phyloP scores from a whole-genome alignment of 1,140 invertebrate genomes.

The Anoplolepis gracilipes region DNA sequence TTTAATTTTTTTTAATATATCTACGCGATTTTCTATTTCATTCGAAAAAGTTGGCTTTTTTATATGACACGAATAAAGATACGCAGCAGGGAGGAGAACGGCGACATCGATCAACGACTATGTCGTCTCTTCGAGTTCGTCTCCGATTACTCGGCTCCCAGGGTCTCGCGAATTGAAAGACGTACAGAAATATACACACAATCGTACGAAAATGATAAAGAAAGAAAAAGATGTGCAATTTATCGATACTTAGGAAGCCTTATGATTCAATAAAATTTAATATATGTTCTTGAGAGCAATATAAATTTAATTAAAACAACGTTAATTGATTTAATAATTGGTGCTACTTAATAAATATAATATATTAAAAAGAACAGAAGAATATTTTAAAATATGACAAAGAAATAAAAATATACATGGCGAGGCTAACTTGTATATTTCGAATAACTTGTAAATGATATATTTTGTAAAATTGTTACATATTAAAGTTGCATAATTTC shows the following conservation, averaged over 20 bases:
- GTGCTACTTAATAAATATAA: neutral
- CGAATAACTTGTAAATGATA: too few species aligned
- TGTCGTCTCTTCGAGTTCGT: slow-evolving; percentile 46
- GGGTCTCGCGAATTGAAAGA: slow-evolving; percentile 33
- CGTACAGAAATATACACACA: slow-evolving; percentile 13
- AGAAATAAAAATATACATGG: too few species aligned
- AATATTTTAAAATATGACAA: neutral
- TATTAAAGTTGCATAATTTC: too few species aligned
- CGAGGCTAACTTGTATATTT: too few species aligned
- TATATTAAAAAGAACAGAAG: neutral
- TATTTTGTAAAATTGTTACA: too few species aligned
- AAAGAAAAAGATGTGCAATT: neutral
- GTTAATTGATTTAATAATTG: slow-evolving; percentile 36
- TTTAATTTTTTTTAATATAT: slow-evolving; percentile 14
- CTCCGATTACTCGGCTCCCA: slow-evolving; percentile 65
- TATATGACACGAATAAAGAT: slow-evolving; percentile 50
- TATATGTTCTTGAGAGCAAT: neutral
- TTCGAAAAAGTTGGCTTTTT: slow-evolving; percentile 36
- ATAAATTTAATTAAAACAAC: slow-evolving; percentile 31
- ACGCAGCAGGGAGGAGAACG: slow-evolving; percentile 39
- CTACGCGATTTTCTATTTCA: slow-evolving; percentile 2
- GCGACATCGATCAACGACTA: slow-evolving; percentile 45
- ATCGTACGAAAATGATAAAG: slow-evolving; percentile 20
- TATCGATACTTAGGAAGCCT: slow-evolving; percentile 39
- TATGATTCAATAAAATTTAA: slow-evolving; percentile 37